Conservation (phyloP, 2,888 invertebrate species). For the Drosophila monieri region DNA sequence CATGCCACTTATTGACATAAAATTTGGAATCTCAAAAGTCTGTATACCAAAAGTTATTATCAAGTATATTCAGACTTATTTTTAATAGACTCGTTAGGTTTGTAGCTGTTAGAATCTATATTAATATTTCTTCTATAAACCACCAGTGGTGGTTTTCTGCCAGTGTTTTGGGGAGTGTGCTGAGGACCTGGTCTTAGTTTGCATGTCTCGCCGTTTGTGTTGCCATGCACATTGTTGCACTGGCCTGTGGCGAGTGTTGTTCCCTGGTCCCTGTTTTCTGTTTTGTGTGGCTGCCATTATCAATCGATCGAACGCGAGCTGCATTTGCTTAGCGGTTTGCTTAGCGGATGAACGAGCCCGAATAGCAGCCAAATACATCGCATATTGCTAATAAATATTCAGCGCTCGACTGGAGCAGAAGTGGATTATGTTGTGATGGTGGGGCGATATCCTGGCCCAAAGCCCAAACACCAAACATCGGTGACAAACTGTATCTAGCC, state of each 20-base stretch:
- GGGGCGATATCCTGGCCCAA: slow-evolving; percentile 24
- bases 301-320: slow-evolving; percentile 78
- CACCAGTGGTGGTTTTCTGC: not conserved
- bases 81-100: too few species aligned
- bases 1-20: too few species aligned
- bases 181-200: slow-evolving; percentile 62
- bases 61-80: too few species aligned
- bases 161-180: not conserved
- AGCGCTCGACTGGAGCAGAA: slow-evolving; percentile 26
- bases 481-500: slow-evolving; percentile 32
- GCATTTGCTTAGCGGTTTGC: slow-evolving; percentile 71
- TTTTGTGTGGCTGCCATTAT: slow-evolving; percentile 63
- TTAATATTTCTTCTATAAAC: not conserved
- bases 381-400: slow-evolving; percentile 75
- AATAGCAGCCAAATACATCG: slow-evolving; percentile 38
- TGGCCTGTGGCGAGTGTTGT: slow-evolving; percentile 58
- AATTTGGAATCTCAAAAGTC: too few species aligned
- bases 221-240: slow-evolving; percentile 14
- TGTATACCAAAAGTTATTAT: too few species aligned
- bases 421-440: slow-evolving; percentile 42
- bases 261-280: slow-evolving; percentile 19
- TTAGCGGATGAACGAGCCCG: slow-evolving; percentile 40
- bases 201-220: slow-evolving; percentile 56
- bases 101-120: not conserved
- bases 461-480: slow-evolving; percentile 16